Evolutionary conservation across 2,113 vertebrate species (phyloP), one percentile per base, ranked within the genome.

Genomic region (Glaucomys volans): DNA sequence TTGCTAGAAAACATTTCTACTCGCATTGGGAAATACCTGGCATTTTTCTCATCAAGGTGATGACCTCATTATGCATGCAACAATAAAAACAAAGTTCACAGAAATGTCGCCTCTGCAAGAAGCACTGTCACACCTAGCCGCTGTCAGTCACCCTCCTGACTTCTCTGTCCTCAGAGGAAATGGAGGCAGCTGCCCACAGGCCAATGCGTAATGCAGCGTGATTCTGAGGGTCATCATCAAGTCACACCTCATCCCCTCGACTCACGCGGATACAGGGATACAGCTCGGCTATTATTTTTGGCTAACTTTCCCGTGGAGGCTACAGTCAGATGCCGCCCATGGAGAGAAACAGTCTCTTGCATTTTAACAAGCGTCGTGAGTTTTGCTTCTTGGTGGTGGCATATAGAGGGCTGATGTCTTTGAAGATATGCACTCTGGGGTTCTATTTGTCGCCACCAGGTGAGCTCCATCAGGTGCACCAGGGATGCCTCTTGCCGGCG

Each of bases 271-370:
- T n/a, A 90, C 37, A 3, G 76, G n/a, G n/a, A 47, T 37, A 30
- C 3, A 59, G 44, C 52, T 69, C 80, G 72, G 42, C 50, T 94
- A 35, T 86, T 54, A n/a, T 18, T 57, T 22, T 18, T 57, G 18
- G 50, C n/a, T 95, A 90, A 66, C 62, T 75, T 37, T 88, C 81
- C 59, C 44, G 13, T 42, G 67, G 90, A 77, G 80, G 76, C 87
- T 74, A 40, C 3, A 47, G 81, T 40, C 90, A 96, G 90, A 59
- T 12, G 37, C n/a, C 57, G 40, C 66, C 72, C 59, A 42, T 87
- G 87, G 62, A 92, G 80, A 91, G 71, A 81, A 88, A 75, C 79
- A 30, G 26, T 24, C 83, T 75, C 69, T 90, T 40, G 44, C 50
- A 54, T 90, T 93, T 92, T 88, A 32, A 77, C 9, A 92, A 66